Conservation (phyloP, 2,888 invertebrate genomes). For the Caenorhabditis macrosperma region DNA sequence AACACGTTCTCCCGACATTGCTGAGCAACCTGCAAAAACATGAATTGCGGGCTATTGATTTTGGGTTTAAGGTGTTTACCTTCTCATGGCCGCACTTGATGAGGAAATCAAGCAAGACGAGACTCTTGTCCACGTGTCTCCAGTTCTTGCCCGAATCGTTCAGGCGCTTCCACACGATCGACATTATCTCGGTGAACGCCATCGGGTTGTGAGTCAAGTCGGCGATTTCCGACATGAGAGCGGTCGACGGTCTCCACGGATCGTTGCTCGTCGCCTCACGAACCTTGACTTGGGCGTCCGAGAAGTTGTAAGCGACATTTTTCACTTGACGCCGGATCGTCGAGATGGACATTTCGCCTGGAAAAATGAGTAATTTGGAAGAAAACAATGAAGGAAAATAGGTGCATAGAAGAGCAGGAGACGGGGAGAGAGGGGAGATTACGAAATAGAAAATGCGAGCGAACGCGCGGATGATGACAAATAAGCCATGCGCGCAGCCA, state of each 20-base stretch:
- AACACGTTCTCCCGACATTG: constrained; percentile 99
- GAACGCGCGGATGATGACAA: too few relatives aligned
- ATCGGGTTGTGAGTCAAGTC: constrained; percentile 99
- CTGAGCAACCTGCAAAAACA: constrained; percentile 85
- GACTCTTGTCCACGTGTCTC: constrained; percentile 98
- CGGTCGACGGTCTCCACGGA: constrained; percentile 97
- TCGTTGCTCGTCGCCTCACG: constrained; percentile 95
- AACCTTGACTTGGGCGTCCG: constrained; percentile 99
- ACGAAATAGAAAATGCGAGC: too few relatives aligned
- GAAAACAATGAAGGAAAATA: too few relatives aligned
- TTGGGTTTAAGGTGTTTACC: too few relatives aligned
- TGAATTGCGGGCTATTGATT: too few relatives aligned
- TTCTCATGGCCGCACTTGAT: constrained; percentile 99
- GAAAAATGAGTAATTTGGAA: too few relatives aligned
- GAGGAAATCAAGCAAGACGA: constrained; percentile 95
- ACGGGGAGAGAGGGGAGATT: too few relatives aligned
- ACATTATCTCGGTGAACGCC: constrained; percentile 99
- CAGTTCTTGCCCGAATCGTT: constrained; percentile 99
- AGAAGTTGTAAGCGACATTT: constrained; percentile 99
- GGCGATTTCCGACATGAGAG: constrained; percentile 97
- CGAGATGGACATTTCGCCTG: constrained; percentile 76
- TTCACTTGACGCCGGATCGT: constrained; percentile 94
- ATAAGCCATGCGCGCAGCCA: too few relatives aligned
- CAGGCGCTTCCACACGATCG: constrained; percentile 98
- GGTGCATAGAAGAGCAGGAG: too few relatives aligned